Evolutionary conservation across 2,888 invertebrate genomes (phyloP).

Genomic region (Odontothrips loti): DNA sequence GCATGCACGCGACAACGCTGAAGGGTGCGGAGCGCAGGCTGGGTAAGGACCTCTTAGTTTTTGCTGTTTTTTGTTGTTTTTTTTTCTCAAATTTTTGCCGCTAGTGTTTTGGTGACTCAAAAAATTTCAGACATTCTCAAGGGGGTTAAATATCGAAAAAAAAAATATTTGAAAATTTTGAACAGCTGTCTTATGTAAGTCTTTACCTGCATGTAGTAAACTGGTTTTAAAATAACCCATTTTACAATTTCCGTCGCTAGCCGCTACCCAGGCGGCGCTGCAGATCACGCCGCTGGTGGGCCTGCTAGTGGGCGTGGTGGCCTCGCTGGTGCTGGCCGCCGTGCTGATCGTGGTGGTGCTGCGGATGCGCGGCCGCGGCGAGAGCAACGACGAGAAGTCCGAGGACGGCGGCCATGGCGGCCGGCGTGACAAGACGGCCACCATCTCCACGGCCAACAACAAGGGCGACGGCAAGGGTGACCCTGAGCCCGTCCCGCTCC

Average conservation of each 20-base stretch:
- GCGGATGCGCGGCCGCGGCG: slow-evolving; percentile 36
- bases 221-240: too few species aligned
- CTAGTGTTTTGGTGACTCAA: too few species aligned
- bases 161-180: too few species aligned
- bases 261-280: slow-evolving; percentile 42
- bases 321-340: slow-evolving; percentile 46
- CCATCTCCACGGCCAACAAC: slow-evolving; percentile 34
- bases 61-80: neutral
- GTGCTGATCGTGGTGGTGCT: slow-evolving; percentile 46
- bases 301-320: slow-evolving; percentile 47
- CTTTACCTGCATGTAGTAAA: too few species aligned
- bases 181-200: too few species aligned
- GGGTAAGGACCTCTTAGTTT: slow-evolving; percentile 49
- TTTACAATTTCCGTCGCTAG: too few species aligned
- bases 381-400: slow-evolving; percentile 36
- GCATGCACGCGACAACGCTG: slow-evolving; percentile 64
- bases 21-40: slow-evolving; percentile 70
- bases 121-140: too few species aligned
- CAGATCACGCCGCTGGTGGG: slow-evolving; percentile 49
- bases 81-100: too few species aligned
- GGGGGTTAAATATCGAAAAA: too few species aligned
- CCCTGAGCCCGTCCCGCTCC: slow-evolving; percentile 31
- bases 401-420: slow-evolving; percentile 36
- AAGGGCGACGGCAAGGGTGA: slow-evolving; percentile 32
- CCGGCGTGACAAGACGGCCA: slow-evolving; percentile 42